Conservation (phyloP, 2,113 vertebrate species). For the Siphamia tubifer region DNA sequence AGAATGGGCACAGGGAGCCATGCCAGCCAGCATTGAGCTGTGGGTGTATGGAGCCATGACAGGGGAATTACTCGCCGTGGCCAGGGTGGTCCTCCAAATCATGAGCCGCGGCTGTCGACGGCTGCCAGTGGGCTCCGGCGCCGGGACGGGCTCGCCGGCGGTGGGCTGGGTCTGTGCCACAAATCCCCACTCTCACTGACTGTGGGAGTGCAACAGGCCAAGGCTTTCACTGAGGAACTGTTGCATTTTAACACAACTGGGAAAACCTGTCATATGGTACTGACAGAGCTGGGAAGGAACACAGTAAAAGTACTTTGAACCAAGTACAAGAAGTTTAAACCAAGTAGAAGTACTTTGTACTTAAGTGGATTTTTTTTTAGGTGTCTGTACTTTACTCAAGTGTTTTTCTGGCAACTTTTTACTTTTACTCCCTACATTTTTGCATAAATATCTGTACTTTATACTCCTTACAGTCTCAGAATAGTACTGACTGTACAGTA, state of each 20-base stretch:
- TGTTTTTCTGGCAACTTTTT: too few relatives aligned
- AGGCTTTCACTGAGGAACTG: slow-evolving; percentile 17
- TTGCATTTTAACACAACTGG: slow-evolving; percentile 9
- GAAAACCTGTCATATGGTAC: not conserved
- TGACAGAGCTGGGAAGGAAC: not conserved
- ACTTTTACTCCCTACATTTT: too few relatives aligned
- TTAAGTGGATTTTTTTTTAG: too few relatives aligned
- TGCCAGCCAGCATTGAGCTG: slow-evolving; percentile 73
- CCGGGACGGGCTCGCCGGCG: slow-evolving; percentile 53
- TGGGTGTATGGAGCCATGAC: slow-evolving; percentile 63
- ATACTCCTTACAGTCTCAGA: too few relatives aligned
- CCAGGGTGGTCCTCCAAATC: slow-evolving; percentile 64
- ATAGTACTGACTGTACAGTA: too few relatives aligned
- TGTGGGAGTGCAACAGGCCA: slow-evolving; percentile 17
- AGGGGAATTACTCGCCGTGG: slow-evolving; percentile 73
- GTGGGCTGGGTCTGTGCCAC: slow-evolving; percentile 41
- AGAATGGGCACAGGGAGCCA: slow-evolving; percentile 78
- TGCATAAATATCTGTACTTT: too few relatives aligned
- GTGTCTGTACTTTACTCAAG: too few relatives aligned
- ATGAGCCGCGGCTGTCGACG: slow-evolving; percentile 24
- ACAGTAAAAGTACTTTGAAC: not conserved
- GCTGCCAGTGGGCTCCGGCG: slow-evolving; percentile 60
- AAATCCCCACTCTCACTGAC: slow-evolving; percentile 44
- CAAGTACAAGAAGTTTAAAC: too few relatives aligned
- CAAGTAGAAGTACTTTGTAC: too few relatives aligned